Base-by-base conservation (phyloP, 2,888 invertebrate species). In the Dicyrtomina minuta region DNA sequence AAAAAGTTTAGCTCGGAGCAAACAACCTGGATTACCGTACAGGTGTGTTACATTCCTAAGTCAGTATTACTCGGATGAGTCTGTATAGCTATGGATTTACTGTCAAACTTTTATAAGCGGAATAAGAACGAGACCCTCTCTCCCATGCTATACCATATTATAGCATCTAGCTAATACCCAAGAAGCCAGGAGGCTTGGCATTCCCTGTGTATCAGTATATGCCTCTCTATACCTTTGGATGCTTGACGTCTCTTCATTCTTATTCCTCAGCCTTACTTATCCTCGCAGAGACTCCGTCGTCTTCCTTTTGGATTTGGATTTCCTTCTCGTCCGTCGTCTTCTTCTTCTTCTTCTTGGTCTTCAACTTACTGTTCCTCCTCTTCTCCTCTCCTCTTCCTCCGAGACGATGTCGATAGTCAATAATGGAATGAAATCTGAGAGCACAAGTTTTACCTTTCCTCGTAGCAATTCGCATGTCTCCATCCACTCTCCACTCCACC, bases 41-140 rank as follows among this genome's bases (percentile, higher is more conserved):
- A 65, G 65, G 65, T 65, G 65, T 65, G 62, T 64, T 64, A 41
- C 65, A 65, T 65, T 65, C 65, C 65, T 55, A 55, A 64, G 62
- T 26, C 27, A 51, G 46, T 17, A 8, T 49, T 49, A 49, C 49
- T 27, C 12, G 12, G 20, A 61, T 20, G 12, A 51, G 10, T 20
- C 49, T 64, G n/a, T n/a, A 64, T 64, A 27, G 33, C 33, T 15
- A 56, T 8, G 33, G 33, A 33, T 22, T 51, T 51, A 51, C 51
- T 51, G 17, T 51, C 51, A 51, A 51, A 51, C 22, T 10, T 51
- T 17, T 51, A 17, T 51, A 22, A 12, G 51, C 33, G 20, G 51
- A 51, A 22, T 17, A 51, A 20, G 17, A 51, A 51, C 22, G 51
- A 51, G 51, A 51, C 51, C 24, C 26, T 27, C 55, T 22, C 24